Evolutionary conservation across 2,888 invertebrate species (phyloP).

Genomic region (Drosophila eohydei): DNA sequence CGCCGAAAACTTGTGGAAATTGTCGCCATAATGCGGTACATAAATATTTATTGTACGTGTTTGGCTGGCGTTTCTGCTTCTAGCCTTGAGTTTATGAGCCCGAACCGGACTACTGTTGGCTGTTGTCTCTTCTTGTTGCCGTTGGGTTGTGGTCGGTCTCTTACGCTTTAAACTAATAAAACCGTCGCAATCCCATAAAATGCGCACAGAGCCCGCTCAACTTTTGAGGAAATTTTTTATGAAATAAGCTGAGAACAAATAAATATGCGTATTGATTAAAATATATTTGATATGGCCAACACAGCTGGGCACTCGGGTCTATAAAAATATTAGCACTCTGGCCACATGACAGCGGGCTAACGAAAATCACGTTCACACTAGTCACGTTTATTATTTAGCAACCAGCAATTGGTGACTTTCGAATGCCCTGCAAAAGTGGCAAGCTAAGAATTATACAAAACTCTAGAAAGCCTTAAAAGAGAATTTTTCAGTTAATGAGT

Average conservation of each 20-base stretch:
- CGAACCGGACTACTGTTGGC: slow-evolving; percentile 18
- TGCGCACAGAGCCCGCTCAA: slow-evolving; percentile 2
- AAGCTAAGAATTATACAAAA: too few relatives aligned
- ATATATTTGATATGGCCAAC: slow-evolving; percentile 36
- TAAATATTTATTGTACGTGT: slow-evolving; percentile 68
- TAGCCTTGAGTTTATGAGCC: slow-evolving; percentile 42
- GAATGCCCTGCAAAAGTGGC: too few relatives aligned
- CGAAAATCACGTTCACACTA: slow-evolving; percentile 55
- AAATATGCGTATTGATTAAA: slow-evolving; percentile 40
- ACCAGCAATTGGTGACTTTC: too few relatives aligned
- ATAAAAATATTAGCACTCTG: slow-evolving; percentile 67
- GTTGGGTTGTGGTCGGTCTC: slow-evolving; percentile 15
- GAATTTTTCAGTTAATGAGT: too few relatives aligned
- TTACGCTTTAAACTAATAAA: slow-evolving; percentile 45
- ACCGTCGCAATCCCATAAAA: slow-evolving; percentile 35
- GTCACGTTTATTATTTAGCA: slow-evolving; percentile 60
- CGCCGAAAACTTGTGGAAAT: slow-evolving; percentile 39
- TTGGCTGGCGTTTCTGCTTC: slow-evolving; percentile 34
- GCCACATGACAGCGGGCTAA: slow-evolving; percentile 39
- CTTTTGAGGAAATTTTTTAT: slow-evolving; percentile 23
- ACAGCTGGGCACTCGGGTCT: slow-evolving; percentile 20
- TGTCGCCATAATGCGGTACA: slow-evolving; percentile 53
- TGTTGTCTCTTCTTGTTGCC: slow-evolving; percentile 24
- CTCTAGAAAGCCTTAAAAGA: too few relatives aligned
- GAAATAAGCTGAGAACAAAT: slow-evolving; percentile 24